Conservation (phyloP, 2,113 vertebrate genomes). For the Axis porcinus region DNA sequence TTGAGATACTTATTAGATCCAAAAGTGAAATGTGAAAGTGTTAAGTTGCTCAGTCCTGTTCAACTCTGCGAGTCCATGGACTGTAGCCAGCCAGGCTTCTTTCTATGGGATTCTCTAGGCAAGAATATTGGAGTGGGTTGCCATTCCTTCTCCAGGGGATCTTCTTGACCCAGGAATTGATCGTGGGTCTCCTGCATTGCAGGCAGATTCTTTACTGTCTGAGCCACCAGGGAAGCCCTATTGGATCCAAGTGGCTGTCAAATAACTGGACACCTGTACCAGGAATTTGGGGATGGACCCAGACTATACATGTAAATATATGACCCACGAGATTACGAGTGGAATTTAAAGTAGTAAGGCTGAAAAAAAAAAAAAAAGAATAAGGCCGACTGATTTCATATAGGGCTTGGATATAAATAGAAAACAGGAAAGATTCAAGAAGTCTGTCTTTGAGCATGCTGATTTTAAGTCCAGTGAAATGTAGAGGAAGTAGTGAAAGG, state of each 20-base stretch:
- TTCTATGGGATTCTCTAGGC: no score
- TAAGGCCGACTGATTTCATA: not conserved
- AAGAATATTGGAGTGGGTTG: no score
- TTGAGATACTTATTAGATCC: not conserved
- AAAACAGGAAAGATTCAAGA: not conserved
- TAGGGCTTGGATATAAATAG: not conserved
- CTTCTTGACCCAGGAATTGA: no score
- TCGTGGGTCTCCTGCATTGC: no score
- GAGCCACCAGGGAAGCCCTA: no score
- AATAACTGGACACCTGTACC: not conserved
- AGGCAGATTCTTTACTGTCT: no score
- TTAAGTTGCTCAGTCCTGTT: no score
- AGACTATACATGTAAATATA: not conserved
- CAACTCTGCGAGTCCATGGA: no score
- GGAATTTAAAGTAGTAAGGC: not conserved
- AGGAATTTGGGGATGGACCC: not conserved
- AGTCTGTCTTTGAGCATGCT: not conserved
- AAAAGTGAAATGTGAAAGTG: no score
- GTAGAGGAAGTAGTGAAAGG: not conserved
- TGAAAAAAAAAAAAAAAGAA: not conserved
- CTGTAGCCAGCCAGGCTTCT: no score
- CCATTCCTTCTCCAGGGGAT: no score
- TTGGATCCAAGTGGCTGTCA: not conserved
- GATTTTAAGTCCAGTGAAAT: not conserved
- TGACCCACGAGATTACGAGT: not conserved